These are phyloP conservation scores for Otolemur garnettii DNA, from an alignment of 2,113 vertebrate species.

Conservation along the genomic window DNA sequence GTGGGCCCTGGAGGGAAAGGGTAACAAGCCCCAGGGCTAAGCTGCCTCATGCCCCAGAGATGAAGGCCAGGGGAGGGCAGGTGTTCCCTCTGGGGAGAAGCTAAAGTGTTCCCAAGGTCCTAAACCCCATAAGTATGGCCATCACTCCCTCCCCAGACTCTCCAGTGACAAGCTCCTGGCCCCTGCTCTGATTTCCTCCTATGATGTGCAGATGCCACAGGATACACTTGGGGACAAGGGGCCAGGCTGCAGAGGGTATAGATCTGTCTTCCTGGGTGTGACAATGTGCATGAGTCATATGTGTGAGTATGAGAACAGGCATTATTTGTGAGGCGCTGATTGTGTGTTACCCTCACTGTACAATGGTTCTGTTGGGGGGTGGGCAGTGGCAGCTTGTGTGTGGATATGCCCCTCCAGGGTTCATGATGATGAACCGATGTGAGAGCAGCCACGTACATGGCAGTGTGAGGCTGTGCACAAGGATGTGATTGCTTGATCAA, in stretches of 20 bases:
- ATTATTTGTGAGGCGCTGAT: neutral
- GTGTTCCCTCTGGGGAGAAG: neutral
- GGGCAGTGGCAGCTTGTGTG: fast-evolving
- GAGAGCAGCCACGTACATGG: neutral
- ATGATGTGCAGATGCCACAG: neutral
- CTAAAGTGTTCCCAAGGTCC: neutral
- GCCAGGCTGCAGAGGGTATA: neutral
- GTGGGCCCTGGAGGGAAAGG: neutral
- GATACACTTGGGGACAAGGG: neutral
- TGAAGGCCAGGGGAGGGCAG: neutral
- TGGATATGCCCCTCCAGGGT: too few species aligned
- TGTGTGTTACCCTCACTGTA: neutral
- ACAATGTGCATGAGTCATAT: neutral
- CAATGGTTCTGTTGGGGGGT: neutral
- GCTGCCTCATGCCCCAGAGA: neutral
- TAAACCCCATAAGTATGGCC: neutral
- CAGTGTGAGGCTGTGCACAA: neutral
- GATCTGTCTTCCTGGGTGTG: neutral
- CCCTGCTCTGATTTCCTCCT: neutral
- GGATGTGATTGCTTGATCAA: neutral
- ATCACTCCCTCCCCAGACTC: neutral
- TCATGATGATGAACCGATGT: neutral
- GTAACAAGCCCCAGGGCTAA: constrained; percentile 6
- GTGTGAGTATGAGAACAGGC: neutral
- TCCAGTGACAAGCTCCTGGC: neutral